Evolutionary conservation across 1,140 invertebrate genomes (phyloP).

Genomic region (Atopsyche davidsoni): DNA sequence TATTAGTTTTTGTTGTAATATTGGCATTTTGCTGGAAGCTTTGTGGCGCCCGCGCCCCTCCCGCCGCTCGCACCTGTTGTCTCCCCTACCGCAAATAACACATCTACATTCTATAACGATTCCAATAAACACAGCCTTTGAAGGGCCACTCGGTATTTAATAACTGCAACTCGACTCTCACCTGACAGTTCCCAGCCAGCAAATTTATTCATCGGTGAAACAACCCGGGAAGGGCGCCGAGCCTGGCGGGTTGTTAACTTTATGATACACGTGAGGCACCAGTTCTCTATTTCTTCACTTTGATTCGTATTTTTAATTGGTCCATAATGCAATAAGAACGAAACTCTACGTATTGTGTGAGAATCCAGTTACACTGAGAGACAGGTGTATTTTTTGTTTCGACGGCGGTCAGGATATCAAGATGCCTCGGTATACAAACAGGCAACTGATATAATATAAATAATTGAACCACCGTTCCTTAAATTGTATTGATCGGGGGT

Average conservation of each 20-base stretch:
- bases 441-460: neutral
- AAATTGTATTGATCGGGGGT: too few species aligned
- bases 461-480: neutral
- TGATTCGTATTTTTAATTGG: conserved; percentile 13
- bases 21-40: too few species aligned
- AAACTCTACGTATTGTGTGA: neutral
- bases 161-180: conserved; percentile 22
- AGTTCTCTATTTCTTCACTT: neutral
- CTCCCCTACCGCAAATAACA: conserved; percentile 4
- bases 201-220: conserved; percentile 20
- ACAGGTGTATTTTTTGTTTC: conserved; percentile 3
- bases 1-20: too few species aligned
- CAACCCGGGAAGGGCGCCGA: neutral
- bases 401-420: neutral
- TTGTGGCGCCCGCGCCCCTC: neutral
- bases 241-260: conserved; percentile 11
- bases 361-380: neutral
- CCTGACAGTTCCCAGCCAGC: conserved; percentile 22
- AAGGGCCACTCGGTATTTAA: conserved; percentile 17
- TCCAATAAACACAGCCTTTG: conserved; percentile 26
- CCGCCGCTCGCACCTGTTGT: neutral
- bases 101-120: conserved; percentile 16
- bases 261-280: conserved; percentile 4
- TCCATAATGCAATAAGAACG: conserved; percentile 2
- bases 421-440: conserved; percentile 3